Evolutionary conservation across 2,797 vertebrate genomes (phyloP), one percentile per base, ranked within the genome.

Genomic region (Natrix natrix): DNA sequence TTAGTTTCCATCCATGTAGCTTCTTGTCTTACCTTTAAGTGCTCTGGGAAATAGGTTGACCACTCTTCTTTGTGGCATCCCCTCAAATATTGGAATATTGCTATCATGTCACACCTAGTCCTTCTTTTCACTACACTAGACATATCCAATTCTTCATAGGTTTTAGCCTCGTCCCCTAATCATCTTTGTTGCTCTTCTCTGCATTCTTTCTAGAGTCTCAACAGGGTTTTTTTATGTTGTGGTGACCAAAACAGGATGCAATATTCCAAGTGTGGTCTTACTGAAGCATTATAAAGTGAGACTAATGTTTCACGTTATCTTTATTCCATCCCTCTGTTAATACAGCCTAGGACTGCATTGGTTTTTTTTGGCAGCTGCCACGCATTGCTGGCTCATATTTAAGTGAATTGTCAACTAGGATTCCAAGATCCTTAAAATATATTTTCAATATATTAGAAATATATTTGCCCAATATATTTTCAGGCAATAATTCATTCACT

Each of bases 391-490:
- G 28, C 63, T 66, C 63, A 66, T 66, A 66, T 66, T 66, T 66
- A n/a, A 66, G 28, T 66, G 28, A 66, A 66, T 66, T 66, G 63
- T 66, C 63, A n/a, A 1, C 63, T n/a, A 66, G 28, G 63, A 66
- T 28, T 66, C 28, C 28, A 66, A 14, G 63, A n/a, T 66, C 63
- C 63, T 66, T 66, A 66, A 32, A 66, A 5, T 66, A 66, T 66
- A 66, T 66, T 66, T 16, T 1, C 14, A 66, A 66, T 66, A 66
- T n/a, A n/a, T 66, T 66, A 66, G 28, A 66, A 32, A 66, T 66
- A 66, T 32, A n/a, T 96, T 96, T 96, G 95, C 94, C 96, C 95
- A 96, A 96, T 95, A 95, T 92, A 26, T 95, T 96, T 93, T 94
- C 93, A 59, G 92, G 94, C 95, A 89, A 56, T n/a, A 13, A n/a